Evolutionary conservation across 2,888 invertebrate species (phyloP).

Genomic region (Drosophila fungiperda): DNA sequence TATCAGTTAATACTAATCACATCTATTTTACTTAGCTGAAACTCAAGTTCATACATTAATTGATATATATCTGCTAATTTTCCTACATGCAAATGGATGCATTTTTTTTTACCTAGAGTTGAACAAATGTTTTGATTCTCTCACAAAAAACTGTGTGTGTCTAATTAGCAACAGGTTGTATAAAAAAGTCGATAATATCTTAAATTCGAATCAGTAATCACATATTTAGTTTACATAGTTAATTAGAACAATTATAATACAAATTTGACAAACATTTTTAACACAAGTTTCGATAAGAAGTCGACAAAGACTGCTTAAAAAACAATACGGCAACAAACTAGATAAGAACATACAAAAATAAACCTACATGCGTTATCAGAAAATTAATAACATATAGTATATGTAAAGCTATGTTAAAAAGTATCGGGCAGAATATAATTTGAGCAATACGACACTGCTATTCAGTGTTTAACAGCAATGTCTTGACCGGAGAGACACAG

Average conservation of each 20-base stretch:
- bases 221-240: constrained; percentile 26
- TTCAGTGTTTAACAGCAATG: constrained; percentile 62
- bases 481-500: constrained; percentile 17
- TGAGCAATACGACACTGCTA: constrained; percentile 58
- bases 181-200: constrained; percentile 38
- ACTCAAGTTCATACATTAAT: neutral
- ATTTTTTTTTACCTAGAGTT: neutral
- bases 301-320: constrained; percentile 11
- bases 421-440: constrained; percentile 31
- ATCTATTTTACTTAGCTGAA: neutral
- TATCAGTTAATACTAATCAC: neutral
- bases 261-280: constrained; percentile 48
- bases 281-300: constrained; percentile 37
- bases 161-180: constrained; percentile 53
- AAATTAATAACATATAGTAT: constrained; percentile 3
- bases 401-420: constrained; percentile 28
- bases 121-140: neutral
- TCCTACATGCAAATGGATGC: neutral
- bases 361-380: neutral
- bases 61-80: neutral
- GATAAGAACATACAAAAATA: constrained; percentile 20
- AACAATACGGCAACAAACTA: constrained; percentile 13
- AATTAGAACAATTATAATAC: constrained; percentile 67
- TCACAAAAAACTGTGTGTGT: constrained; percentile 9
- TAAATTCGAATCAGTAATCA: constrained; percentile 30